Evolutionary conservation across 2,113 vertebrate species (phyloP).

Genomic region (Hippoglossus stenolepis): DNA sequence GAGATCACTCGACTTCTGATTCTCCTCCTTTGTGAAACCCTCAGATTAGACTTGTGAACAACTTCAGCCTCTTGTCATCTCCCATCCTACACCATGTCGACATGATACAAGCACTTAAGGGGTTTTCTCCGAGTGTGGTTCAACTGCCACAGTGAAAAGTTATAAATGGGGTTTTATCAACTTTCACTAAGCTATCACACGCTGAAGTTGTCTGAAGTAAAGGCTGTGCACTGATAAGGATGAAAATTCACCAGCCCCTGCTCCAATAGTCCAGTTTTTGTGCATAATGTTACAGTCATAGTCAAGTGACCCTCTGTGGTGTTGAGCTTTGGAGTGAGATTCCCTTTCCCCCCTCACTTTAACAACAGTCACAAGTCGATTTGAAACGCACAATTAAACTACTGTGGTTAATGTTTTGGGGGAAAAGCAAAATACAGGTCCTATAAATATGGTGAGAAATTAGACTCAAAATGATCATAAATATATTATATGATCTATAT

Average conservation of each 20-base stretch:
- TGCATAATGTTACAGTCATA: background rate
- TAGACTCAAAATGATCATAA: background rate
- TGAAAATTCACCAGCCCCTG: background rate
- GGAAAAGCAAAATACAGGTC: background rate
- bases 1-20: slow-evolving; percentile 68
- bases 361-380: background rate
- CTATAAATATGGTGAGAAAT: background rate
- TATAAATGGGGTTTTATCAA: background rate
- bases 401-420: background rate
- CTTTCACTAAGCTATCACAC: background rate
- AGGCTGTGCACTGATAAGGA: background rate
- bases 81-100: slow-evolving; percentile 36
- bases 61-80: slow-evolving; percentile 53
- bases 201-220: background rate
- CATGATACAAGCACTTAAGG: slow-evolving; percentile 27
- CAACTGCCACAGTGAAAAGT: background rate
- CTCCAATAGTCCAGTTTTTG: background rate
- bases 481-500: background rate
- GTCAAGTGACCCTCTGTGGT: background rate
- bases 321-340: background rate
- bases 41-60: slow-evolving; percentile 51
- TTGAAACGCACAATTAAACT: too few relatives aligned
- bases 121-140: slow-evolving; percentile 1
- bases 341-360: background rate
- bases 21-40: slow-evolving; percentile 57